A percentile compares a stretch with the other conserved stretches of the same genome.
phyloP scores from a whole-genome alignment of 2,888 invertebrate species.

The Xiphydria camelus region DNA sequence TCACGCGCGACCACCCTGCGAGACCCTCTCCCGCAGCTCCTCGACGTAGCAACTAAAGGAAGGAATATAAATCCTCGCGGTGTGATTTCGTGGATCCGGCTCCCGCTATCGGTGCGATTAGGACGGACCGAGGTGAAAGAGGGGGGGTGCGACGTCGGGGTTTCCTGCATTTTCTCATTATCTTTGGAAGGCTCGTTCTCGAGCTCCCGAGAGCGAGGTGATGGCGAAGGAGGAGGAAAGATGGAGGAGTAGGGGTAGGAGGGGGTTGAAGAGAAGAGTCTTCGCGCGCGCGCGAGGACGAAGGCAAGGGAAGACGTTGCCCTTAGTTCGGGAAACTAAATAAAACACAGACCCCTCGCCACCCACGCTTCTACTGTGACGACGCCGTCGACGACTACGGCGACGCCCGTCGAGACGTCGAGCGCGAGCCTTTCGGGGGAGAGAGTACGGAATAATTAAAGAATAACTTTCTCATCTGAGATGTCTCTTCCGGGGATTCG shows the following conservation, averaged over 20 bases:
- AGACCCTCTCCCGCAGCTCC: background rate
- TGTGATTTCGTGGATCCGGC: slow-evolving; percentile 30
- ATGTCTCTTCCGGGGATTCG: too few relatives aligned
- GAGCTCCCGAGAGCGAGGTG: slow-evolving; percentile 6
- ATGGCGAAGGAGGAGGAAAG: slow-evolving; percentile 7
- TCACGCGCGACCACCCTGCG: too few relatives aligned
- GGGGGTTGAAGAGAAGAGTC: background rate
- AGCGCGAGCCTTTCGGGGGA: slow-evolving; percentile 4
- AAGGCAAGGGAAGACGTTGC: background rate
- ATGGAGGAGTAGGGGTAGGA: slow-evolving; percentile 9
- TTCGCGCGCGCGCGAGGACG: too few relatives aligned
- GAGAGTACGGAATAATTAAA: slow-evolving; percentile 5
- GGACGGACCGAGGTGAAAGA: slow-evolving; percentile 21
- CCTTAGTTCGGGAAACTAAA: slow-evolving; percentile 25
- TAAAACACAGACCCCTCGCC: slow-evolving; percentile 23
- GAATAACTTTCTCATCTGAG: background rate
- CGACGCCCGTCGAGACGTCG: too few relatives aligned
- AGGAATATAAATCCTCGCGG: slow-evolving; percentile 26
- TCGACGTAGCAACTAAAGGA: slow-evolving; percentile 23
- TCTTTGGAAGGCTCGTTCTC: slow-evolving; percentile 15
- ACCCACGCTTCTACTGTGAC: slow-evolving; percentile 3
- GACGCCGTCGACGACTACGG: too few relatives aligned
- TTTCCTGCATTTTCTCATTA: slow-evolving; percentile 46
- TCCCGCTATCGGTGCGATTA: slow-evolving; percentile 36
- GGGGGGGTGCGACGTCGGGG: slow-evolving; percentile 15